Conservation (phyloP, 2,888 invertebrate species). For the Autographa pulchrina region DNA sequence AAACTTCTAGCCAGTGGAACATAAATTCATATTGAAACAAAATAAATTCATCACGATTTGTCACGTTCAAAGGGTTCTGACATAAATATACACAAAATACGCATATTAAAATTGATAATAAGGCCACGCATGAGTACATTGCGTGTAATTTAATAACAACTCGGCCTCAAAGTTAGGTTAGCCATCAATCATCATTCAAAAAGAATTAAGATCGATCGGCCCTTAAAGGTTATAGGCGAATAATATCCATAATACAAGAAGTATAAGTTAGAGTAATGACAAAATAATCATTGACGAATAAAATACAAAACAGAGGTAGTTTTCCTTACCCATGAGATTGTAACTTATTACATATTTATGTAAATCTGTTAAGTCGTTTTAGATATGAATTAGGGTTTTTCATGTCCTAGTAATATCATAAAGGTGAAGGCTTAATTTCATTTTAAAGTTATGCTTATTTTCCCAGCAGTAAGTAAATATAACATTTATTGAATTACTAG, state of each 20-base stretch:
- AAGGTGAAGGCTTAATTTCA: too few species aligned
- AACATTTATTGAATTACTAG: too few species aligned
- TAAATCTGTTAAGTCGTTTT: too few species aligned
- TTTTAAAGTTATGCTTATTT: too few species aligned
- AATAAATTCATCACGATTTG: constrained; percentile 4
- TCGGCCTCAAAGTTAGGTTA: constrained; percentile 10
- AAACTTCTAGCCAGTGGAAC: too few species aligned
- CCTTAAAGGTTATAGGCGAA: constrained; percentile 12
- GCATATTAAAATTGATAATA: background rate
- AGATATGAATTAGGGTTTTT: too few species aligned
- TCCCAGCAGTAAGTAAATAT: too few species aligned
- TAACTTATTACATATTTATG: background rate
- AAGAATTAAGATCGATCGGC: constrained; percentile 31
- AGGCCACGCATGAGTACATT: too few species aligned
- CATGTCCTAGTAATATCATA: too few species aligned
- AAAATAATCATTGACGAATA: constrained; percentile 15
- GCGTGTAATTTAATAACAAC: constrained; percentile 10
- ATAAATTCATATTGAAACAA: background rate
- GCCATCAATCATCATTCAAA: constrained; percentile 19
- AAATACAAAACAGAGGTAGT: background rate
- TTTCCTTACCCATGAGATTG: background rate
- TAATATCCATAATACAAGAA: background rate
- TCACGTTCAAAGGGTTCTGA: background rate
- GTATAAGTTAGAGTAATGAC: background rate
- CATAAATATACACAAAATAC: background rate